Evolutionary conservation across 2,113 vertebrate genomes (phyloP).

Genomic region (Ciconia boyciana): DNA sequence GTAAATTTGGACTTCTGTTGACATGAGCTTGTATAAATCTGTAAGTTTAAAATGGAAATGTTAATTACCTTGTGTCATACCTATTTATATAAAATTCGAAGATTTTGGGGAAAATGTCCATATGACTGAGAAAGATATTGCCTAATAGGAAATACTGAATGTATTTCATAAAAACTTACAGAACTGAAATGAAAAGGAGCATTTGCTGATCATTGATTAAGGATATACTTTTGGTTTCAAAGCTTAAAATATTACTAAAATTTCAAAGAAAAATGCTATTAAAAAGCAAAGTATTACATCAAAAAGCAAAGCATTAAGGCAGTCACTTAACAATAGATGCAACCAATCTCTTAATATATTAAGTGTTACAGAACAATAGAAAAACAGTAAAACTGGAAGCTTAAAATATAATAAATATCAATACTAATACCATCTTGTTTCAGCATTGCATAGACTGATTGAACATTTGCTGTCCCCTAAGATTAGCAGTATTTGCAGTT

Average conservation of each 20-base stretch:
- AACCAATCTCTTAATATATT: neutral
- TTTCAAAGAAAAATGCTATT: neutral
- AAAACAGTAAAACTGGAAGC: neutral
- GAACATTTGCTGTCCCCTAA: neutral
- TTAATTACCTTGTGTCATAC: constrained; percentile 90
- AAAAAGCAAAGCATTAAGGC: neutral
- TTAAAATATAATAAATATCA: neutral
- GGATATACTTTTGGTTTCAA: neutral
- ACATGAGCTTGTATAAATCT: constrained; percentile 96
- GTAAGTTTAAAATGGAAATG: constrained; percentile 93
- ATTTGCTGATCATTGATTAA: neutral
- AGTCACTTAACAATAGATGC: neutral
- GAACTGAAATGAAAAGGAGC: neutral
- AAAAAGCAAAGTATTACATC: neutral
- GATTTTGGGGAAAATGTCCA: constrained; percentile 29
- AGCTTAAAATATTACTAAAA: neutral
- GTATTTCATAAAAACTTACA: neutral
- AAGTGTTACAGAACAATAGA: neutral
- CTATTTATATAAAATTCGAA: constrained; percentile 82
- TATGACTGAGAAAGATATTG: constrained; percentile 10
- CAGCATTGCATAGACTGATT: neutral
- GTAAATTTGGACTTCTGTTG: constrained; percentile 99
- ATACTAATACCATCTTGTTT: neutral
- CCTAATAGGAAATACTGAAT: neutral
- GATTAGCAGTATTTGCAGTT: neutral